These are phyloP conservation scores for Orchesella cincta DNA, from an alignment of 1,140 invertebrate genomes.

Conservation along the genomic window DNA sequence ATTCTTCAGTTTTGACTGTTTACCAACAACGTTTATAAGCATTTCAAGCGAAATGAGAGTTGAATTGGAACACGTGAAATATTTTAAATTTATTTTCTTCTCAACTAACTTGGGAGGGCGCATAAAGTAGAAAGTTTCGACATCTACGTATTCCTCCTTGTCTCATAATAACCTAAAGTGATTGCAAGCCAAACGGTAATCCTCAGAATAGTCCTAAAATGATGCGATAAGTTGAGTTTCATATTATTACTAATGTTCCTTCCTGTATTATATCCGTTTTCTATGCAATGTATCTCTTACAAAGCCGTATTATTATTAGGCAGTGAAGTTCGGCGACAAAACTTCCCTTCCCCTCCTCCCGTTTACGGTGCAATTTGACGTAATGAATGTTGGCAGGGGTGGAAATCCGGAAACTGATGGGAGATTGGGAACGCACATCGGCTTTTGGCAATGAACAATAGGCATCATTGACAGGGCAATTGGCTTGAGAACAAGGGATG, in stretches of 20 bases:
- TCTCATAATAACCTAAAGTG: neutral
- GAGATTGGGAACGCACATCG: constrained; percentile 18
- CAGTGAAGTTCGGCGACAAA: constrained; percentile 3
- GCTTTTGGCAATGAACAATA: constrained; percentile 30
- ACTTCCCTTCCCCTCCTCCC: neutral
- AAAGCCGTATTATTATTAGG: neutral
- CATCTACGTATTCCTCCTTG: neutral
- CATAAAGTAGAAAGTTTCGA: too few relatives aligned
- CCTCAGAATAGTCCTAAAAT: constrained; percentile 10
- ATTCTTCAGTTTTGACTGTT: too few relatives aligned
- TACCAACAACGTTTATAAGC: too few relatives aligned
- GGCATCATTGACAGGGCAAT: constrained; percentile 15
- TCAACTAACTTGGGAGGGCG: too few relatives aligned
- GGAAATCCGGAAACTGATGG: constrained; percentile 21
- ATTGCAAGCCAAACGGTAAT: too few relatives aligned
- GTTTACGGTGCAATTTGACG: constrained; percentile 19
- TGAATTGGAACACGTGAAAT: too few relatives aligned
- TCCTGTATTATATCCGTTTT: neutral
- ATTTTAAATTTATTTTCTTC: too few relatives aligned
- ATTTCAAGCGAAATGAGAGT: too few relatives aligned
- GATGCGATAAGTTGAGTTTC: constrained; percentile 6
- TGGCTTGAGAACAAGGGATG: constrained; percentile 24
- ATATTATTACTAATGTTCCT: constrained; percentile 8
- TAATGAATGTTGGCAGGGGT: constrained; percentile 28
- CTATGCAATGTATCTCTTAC: neutral